Evolutionary conservation across 1,140 invertebrate genomes (phyloP).

Genomic region (Tetramorium parvispinum): DNA sequence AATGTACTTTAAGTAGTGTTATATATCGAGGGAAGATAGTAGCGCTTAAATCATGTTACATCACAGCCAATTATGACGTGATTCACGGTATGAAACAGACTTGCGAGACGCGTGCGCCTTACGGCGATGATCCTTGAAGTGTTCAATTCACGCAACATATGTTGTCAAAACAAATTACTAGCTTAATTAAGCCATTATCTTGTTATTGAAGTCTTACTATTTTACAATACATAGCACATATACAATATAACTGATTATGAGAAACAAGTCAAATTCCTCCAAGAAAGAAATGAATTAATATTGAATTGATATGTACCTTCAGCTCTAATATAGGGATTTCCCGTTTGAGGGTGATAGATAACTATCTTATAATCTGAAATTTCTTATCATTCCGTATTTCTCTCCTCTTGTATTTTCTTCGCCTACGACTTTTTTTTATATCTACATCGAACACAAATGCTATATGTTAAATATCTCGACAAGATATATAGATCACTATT

Average conservation of each 20-base stretch:
- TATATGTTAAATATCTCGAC: background rate
- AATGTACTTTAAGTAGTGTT: constrained; percentile 1
- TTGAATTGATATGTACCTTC: constrained; percentile 22
- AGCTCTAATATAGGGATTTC: background rate
- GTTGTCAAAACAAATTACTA: background rate
- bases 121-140: background rate
- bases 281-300: constrained; percentile 16
- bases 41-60: constrained; percentile 38
- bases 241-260: constrained; percentile 1
- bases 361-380: constrained; percentile 60
- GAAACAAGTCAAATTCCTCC: background rate
- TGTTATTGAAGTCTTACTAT: constrained; percentile 5
- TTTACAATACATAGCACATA: background rate
- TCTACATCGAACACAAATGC: background rate
- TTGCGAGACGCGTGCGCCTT: constrained; percentile 29
- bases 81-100: constrained; percentile 18
- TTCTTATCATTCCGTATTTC: constrained; percentile 30
- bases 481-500: constrained; percentile 13
- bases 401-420: background rate
- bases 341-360: background rate
- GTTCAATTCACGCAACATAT: constrained; percentile 1
- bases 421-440: background rate
- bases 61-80: constrained; percentile 45
- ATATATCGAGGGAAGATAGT: constrained; percentile 5
- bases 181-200: constrained; percentile 43